phyloP scores from a whole-genome alignment of 2,797 vertebrate genomes.

The Novumbra hubbsi region DNA sequence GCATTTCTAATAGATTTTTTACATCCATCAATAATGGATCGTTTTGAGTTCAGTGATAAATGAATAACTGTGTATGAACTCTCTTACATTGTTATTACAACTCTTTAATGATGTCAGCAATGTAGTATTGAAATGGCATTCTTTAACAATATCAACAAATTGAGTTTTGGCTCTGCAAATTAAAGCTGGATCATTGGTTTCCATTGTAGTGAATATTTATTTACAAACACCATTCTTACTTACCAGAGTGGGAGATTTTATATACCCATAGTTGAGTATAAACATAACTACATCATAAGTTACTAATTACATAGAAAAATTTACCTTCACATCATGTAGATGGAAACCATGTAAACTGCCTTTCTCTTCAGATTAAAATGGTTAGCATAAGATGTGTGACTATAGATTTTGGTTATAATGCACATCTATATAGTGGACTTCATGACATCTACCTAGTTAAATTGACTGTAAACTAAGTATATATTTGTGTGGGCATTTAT shows the following conservation, averaged over 20 bases:
- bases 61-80: neutral
- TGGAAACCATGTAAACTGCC: neutral
- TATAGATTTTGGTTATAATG: neutral
- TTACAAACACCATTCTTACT: slow-evolving; percentile 39
- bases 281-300: neutral
- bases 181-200: slow-evolving; percentile 17
- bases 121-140: slow-evolving; percentile 1
- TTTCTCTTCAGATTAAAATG: neutral
- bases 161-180: slow-evolving; percentile 40
- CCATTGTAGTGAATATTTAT: slow-evolving; percentile 35
- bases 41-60: slow-evolving; percentile 11
- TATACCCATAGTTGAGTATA: neutral
- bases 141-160: slow-evolving; percentile 32
- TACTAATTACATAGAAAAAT: neutral
- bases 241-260: slow-evolving; percentile 18
- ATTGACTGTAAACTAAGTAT: too few species aligned
- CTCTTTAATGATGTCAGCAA: neutral
- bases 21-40: slow-evolving; percentile 6
- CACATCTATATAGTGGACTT: neutral
- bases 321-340: neutral
- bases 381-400: neutral
- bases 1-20: slow-evolving; percentile 42
- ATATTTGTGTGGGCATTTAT: too few species aligned
- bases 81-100: neutral
- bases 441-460: neutral